These are phyloP conservation scores for Neotragus pygmaeus DNA, from an alignment of 2,113 vertebrate species.

Conservation along the genomic window DNA sequence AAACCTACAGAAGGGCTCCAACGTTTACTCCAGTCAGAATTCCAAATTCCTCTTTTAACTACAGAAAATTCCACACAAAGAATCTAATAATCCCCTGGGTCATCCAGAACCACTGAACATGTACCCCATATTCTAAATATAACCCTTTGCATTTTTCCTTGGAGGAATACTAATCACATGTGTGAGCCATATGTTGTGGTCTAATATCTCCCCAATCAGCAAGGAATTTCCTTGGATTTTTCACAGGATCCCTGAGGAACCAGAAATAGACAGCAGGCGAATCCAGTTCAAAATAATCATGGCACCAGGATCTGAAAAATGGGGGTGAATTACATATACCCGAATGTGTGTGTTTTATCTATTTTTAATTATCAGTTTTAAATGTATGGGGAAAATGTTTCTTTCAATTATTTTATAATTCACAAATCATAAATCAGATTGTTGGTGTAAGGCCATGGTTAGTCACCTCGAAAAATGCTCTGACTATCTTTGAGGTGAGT, in stretches of 20 bases:
- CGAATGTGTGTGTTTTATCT: background rate
- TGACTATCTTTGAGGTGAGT: background rate
- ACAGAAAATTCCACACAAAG: conserved; percentile 67
- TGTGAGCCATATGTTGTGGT: conserved; percentile 65
- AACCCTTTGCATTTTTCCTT: conserved; percentile 61
- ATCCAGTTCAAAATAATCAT: conserved; percentile 45
- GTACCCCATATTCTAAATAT: conserved; percentile 66
- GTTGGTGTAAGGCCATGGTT: background rate
- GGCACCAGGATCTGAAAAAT: conserved; percentile 7
- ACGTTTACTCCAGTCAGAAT: conserved; percentile 29
- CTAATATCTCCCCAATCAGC: conserved; percentile 68
- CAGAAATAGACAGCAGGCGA: conserved; percentile 42
- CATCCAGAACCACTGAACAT: conserved; percentile 54
- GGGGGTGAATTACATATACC: background rate
- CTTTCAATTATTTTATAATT: conserved; percentile 14
- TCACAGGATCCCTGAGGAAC: conserved; percentile 51
- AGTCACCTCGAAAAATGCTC: background rate
- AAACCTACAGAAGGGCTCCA: conserved; percentile 24
- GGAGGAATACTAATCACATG: conserved; percentile 64
- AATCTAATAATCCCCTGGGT: conserved; percentile 62
- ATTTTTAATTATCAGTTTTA: conserved; percentile 19
- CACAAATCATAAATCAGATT: background rate
- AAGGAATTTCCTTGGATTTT: conserved; percentile 66
- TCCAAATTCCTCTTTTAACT: conserved; percentile 60
- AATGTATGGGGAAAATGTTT: background rate